Evolutionary conservation across 2,113 vertebrate genomes (phyloP).

Genomic region (Upupa epops): DNA sequence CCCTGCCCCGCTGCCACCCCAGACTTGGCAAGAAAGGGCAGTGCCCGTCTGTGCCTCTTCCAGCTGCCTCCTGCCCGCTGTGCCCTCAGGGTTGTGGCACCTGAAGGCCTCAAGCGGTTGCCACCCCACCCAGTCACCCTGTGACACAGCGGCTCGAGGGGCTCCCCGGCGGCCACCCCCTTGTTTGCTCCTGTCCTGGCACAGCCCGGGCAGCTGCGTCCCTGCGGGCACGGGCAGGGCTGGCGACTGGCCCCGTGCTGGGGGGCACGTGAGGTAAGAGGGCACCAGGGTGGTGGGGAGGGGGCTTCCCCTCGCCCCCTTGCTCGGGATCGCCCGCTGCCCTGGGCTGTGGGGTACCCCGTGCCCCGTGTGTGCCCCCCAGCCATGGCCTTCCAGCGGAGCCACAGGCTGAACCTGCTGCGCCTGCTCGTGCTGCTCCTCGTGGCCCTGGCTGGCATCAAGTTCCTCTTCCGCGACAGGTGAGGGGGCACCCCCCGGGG

Average conservation of each 20-base stretch:
- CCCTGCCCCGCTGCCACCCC: accelerated
- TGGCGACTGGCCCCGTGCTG: background rate
- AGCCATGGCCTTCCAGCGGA: constrained; percentile 63
- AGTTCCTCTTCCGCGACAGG: constrained; percentile 67
- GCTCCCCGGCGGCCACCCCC: background rate
- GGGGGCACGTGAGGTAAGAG: constrained; percentile 9
- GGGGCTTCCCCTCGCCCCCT: background rate
- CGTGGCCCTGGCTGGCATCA: constrained; percentile 56
- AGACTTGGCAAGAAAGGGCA: background rate
- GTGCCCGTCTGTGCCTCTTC: accelerated
- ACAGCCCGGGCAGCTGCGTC: background rate
- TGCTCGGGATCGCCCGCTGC: background rate
- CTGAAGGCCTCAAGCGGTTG: background rate
- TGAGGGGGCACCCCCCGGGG: background rate
- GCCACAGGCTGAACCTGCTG: constrained; percentile 63
- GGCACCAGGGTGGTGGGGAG: background rate
- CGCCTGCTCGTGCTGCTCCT: constrained; percentile 59
- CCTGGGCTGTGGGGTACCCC: accelerated
- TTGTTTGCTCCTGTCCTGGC: background rate
- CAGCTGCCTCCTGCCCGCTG: background rate
- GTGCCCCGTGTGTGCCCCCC: background rate
- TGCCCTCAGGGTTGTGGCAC: accelerated
- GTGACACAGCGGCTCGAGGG: background rate
- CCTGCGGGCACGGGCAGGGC: background rate
- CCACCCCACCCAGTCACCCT: background rate